These are phyloP conservation scores for Cotesia glomerata DNA, from an alignment of 1,140 invertebrate genomes.

Conservation along the genomic window DNA sequence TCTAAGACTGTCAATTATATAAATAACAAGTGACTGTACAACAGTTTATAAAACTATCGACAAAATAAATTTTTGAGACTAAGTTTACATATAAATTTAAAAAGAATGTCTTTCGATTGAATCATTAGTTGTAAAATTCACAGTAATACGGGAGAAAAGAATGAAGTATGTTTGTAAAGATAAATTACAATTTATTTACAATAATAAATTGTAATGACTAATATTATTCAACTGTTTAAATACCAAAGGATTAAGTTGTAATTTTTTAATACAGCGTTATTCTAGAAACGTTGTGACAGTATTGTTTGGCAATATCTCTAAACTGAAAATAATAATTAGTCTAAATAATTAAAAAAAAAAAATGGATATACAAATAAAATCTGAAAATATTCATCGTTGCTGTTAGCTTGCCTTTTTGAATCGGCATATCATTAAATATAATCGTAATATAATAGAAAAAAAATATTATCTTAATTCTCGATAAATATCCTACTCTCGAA, in stretches of 20 bases:
- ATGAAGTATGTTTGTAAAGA: not conserved
- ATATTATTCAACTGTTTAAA: not conserved
- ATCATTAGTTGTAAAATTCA: not conserved
- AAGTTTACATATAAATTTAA: constrained; percentile 18
- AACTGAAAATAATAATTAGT: not conserved
- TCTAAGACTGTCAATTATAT: constrained; percentile 31
- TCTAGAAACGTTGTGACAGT: not conserved
- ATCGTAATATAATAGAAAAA: constrained; percentile 2
- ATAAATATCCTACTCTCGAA: constrained; percentile 1
- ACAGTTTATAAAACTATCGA: not conserved
- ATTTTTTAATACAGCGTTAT: not conserved
- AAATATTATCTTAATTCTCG: not conserved
- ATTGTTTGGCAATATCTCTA: not conserved
- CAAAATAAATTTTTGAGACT: constrained; percentile 8
- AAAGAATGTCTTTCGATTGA: constrained; percentile 14
- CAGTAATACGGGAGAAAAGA: too few relatives aligned
- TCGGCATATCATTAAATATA: constrained; percentile 29
- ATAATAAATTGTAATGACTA: not conserved
- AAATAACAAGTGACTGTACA: not conserved
- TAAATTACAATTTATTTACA: not conserved
- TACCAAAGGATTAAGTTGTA: constrained; percentile 8
- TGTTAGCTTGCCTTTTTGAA: constrained; percentile 29
- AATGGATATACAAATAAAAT: too few relatives aligned
- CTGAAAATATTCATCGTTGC: constrained; percentile 2
- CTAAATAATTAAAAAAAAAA: not conserved